Conservation (phyloP, 2,888 invertebrate genomes). For the Sinhomidia bicolor region DNA sequence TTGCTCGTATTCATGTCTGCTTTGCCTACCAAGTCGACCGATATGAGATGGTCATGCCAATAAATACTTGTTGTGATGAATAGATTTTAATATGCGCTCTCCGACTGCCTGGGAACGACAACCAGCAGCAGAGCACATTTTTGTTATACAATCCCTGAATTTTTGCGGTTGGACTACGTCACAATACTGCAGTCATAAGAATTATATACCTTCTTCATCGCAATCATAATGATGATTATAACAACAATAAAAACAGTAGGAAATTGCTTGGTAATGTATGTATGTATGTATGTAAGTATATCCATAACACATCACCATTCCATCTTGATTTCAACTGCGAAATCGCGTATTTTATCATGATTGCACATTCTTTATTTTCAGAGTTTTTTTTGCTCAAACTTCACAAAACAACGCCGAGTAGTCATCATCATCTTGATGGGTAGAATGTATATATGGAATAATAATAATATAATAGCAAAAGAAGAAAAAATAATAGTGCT, state of each 20-base stretch:
- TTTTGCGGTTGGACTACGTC: too few species aligned
- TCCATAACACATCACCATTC: constrained; percentile 8
- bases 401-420: neutral
- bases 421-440: too few species aligned
- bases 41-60: neutral
- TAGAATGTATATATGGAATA: too few species aligned
- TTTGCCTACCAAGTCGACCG: too few species aligned
- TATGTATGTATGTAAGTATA: too few species aligned
- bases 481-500: too few species aligned
- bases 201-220: neutral
- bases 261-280: constrained; percentile 29
- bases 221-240: neutral
- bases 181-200: neutral
- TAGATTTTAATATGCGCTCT: neutral
- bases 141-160: neutral
- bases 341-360: neutral
- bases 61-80: too few species aligned
- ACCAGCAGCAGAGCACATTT: neutral
- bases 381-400: neutral
- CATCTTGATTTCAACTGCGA: neutral
- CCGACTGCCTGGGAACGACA: neutral
- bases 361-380: constrained; percentile 17
- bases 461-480: too few species aligned
- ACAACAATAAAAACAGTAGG: neutral
- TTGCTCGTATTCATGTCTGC: too few species aligned